Evolutionary conservation across 2,888 invertebrate genomes (phyloP).

Genomic region (Drosophila robusta): DNA sequence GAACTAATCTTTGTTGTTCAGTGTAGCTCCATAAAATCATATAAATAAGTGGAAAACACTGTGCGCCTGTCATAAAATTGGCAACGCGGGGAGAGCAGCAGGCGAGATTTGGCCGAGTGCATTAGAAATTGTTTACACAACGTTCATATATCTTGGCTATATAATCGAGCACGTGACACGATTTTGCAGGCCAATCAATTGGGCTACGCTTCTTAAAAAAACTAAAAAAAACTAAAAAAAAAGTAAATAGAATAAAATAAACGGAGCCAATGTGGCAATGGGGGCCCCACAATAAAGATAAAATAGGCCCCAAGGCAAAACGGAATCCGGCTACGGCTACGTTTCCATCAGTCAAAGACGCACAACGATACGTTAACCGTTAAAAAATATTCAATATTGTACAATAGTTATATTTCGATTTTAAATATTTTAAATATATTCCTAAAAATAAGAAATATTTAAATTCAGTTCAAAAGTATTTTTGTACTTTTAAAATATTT

Average conservation of each 20-base stretch:
- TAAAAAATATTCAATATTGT: background rate
- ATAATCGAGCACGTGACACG: conserved; percentile 64
- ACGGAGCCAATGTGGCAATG: conserved; percentile 28
- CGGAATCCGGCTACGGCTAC: conserved; percentile 1
- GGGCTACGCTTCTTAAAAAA: conserved; percentile 33
- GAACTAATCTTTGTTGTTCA: background rate
- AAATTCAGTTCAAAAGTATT: no score
- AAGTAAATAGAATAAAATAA: background rate
- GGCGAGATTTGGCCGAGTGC: conserved; percentile 38
- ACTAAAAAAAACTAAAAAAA: background rate
- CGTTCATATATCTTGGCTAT: conserved; percentile 48
- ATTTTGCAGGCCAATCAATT: conserved; percentile 48
- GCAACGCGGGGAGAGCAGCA: conserved; percentile 19
- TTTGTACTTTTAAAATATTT: no score
- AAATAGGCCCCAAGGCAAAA: conserved; percentile 14
- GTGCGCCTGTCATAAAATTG: conserved; percentile 31
- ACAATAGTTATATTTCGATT: no score
- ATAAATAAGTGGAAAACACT: conserved; percentile 13
- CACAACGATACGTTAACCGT: conserved; percentile 1
- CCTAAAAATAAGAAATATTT: no score
- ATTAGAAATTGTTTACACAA: conserved; percentile 49
- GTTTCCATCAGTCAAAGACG: conserved; percentile 2
- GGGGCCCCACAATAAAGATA: conserved; percentile 64
- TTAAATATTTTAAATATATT: no score
- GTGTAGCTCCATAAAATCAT: conserved; percentile 33